Base-by-base conservation (phyloP, 2,888 invertebrate genomes). In the Eurytoma californica region DNA sequence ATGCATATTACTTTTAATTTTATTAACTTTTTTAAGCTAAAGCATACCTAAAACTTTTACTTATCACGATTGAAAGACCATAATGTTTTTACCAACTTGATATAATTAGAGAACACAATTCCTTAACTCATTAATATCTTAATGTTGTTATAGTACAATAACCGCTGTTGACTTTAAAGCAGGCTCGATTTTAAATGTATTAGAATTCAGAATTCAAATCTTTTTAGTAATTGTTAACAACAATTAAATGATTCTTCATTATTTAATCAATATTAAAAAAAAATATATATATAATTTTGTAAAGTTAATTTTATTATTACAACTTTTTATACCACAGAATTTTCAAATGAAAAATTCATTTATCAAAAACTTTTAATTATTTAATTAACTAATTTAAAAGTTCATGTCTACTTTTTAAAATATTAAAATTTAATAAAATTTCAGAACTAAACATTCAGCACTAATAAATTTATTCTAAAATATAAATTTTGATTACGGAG, bases 21-120 rank as follows among this genome's bases (percentile, higher is more conserved):
- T 14, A 24, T 72, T 57, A 57, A 55, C 60, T 65, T 74, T 70
- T 57, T 68, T 63, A 30, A 76, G n/a, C 58, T 69, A 78, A 73
- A 78, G 57, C 39, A 78, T 72, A 55, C 70, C 53, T 65, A 61
- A 73, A 63, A 57, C 2, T 49, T 68, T 60, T 61, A 55, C 66
- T 69, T 74, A 79, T 75, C 61, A 75, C 72, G 20, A 61, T n/a
- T 79, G n/a, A 69, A 72, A 66, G 57, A 72, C 53, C 57, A 74
- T 66, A 53, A 69, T 60, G 39, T 79, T 72, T 28, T n/a, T 68
- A 16, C n/a, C 13, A 3, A 67, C 24, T 68, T 13, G 20, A 69
- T 61, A 65, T 55, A 30, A 39, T 51, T 51, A 66, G 30, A 68
- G 55, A 74, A 79, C 67, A 72, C 55, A 76, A 58, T 53, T 69